Evolutionary conservation across 2,888 invertebrate genomes (phyloP), one percentile per base, ranked within the genome.

Genomic region (Encarsia formosa): DNA sequence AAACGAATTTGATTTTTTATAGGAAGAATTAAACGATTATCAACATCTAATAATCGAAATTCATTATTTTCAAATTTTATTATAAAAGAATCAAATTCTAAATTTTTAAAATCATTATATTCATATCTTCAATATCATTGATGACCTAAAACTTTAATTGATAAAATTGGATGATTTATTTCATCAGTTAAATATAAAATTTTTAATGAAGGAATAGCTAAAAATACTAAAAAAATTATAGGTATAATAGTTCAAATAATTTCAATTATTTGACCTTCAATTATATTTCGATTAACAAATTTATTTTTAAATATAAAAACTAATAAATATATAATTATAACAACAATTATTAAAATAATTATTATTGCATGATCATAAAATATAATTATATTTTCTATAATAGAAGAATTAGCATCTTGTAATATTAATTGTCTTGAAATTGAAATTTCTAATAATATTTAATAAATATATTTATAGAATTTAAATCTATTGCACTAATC

Each of bases 71-170:
- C 69, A 29, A 72, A 69, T 48, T 78, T 77, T 13, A 78, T 77
- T 80, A 83, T 83, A 69, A 80, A 83, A 5, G 81, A 82, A 59
- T 83, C 80, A 77, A 82, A 83, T 77, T 79, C 78, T 67, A 80
- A 73, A 67, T 77, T 74, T 63, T 74, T 63, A 67, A 83, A 83
- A 67, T 84, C 81, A 44, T 81, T 79, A 62, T 83, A 83, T 80
- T 84, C 82, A 76, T 84, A 84, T 1, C 77, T 78, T 81, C 82
- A 83, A 56, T 81, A 82, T 79, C 82, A 84, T 79, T 83, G 83
- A 67, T 82, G 82, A 0, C 82, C 83, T 72, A 83, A 81, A 23
- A 78, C 72, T 76, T 84, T 84, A 71, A 84, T 64, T 0, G 82
- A 79, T 65, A 83, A 72, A 59, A 76, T 63, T 1, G 81, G 80